These are phyloP conservation scores for Meles meles DNA, from an alignment of 2,113 vertebrate genomes.

Conservation along the genomic window DNA sequence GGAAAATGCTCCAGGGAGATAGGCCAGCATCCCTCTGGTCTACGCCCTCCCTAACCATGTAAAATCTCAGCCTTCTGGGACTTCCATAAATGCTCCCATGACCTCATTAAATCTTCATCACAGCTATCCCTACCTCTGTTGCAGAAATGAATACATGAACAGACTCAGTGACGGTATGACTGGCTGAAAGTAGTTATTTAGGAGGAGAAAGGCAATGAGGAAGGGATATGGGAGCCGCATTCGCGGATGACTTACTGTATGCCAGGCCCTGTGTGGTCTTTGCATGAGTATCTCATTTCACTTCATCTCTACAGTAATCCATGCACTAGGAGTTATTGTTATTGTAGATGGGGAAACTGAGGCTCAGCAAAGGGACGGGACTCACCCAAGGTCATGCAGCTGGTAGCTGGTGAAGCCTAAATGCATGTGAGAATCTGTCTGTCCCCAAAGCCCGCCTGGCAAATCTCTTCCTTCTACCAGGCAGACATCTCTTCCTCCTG, in stretches of 20 bases:
- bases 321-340: fast-evolving
- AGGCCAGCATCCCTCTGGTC: not conserved
- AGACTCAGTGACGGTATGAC: not conserved
- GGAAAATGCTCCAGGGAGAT: not conserved
- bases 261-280: not conserved
- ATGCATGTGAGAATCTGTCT: not conserved
- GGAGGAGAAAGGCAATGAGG: not conserved
- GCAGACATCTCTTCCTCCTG: not conserved
- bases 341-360: not conserved
- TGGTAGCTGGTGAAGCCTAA: not conserved
- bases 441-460: not conserved
- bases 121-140: fast-evolving
- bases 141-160: not conserved
- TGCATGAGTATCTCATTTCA: too few relatives aligned
- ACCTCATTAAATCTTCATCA: not conserved
- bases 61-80: not conserved
- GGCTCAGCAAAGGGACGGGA: not conserved
- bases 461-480: not conserved
- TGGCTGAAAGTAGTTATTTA: not conserved
- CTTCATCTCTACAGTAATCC: not conserved
- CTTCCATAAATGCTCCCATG: not conserved
- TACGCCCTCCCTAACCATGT: not conserved
- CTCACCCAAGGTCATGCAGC: not conserved
- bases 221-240: not conserved
- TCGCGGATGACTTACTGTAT: not conserved